A percentile compares a stretch with the other conserved stretches of the same genome.
These are phyloP conservation scores for Patella depressa DNA, from an alignment of 2,888 invertebrate species.

Conservation along the genomic window DNA sequence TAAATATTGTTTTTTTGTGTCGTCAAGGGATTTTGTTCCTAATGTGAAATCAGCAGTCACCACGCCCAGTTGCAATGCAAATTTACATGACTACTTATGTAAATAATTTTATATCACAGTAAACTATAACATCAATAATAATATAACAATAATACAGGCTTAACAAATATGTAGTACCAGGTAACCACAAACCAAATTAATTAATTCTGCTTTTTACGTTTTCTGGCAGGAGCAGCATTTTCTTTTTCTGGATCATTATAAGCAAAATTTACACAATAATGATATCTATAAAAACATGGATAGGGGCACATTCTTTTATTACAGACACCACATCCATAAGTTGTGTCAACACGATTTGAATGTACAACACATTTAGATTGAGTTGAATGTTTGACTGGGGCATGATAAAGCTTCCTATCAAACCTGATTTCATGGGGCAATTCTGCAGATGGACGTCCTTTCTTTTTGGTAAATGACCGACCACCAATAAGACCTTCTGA, in stretches of 20 bases:
- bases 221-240: conserved; percentile 2
- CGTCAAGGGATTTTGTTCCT: no score
- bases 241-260: background rate
- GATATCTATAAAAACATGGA: background rate
- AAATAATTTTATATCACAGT: no score
- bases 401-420: background rate
- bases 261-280: background rate
- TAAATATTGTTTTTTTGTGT: no score
- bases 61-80: no score
- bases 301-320: background rate
- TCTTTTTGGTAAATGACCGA: background rate
- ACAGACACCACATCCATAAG: background rate
- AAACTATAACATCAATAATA: no score
- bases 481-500: conserved; percentile 1
- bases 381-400: background rate
- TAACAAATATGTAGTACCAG: no score
- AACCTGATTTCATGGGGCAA: background rate
- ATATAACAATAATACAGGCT: no score
- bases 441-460: conserved; percentile 1
- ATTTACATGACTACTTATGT: no score
- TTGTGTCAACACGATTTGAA: background rate
- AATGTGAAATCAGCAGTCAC: no score
- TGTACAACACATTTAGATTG: background rate
- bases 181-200: background rate
- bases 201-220: background rate